Base-by-base conservation (phyloP, 2,113 vertebrate genomes). In the Melanerpes aurifrons region DNA sequence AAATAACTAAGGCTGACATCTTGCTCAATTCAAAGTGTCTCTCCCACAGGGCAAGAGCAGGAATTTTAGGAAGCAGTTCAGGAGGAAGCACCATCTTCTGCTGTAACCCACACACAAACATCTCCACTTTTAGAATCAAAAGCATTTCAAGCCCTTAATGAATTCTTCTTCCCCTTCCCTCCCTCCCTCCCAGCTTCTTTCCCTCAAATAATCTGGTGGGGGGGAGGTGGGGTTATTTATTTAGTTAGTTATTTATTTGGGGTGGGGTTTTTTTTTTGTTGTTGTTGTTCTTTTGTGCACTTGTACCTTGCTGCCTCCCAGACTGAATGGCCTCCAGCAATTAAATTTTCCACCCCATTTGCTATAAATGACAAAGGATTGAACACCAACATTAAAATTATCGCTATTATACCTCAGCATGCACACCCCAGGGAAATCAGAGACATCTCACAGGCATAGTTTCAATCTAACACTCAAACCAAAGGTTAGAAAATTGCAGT, bases 341-440 rank as follows among this genome's bases (percentile, higher is more conserved):
- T 86, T 93, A 93, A 72, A 90, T 96, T 93, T 95, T 95, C 94
- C 94, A 95, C 79, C 75, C 82, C 87, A 86, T 96, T 94, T 95
- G 91, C 95, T 93, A 61, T 43, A 89, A 96, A 81, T 90, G 93
- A 94, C 89, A 94, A 93, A 92, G 91, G 89, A 94, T 40, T 89
- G 87, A 92, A 89, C 84, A 91, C 47, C 89, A 82, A 87, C 91
- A 92, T 91, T 73, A 86, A 94, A 95, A 93, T 87, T 66, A 87
- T 64, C 15, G 2, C 87, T 77, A 61, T 92, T 91, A 87, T 29
- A 93, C 37, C 87, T 89, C 87, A 78, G 89, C 87, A 15, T 11
- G 69, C 35, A 6, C 20, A 58, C 94, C 78, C 95, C 32, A 48
- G 91, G 94, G 95, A 96, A 96, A 96, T 93, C 94, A 96, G 89